phyloP scores from a whole-genome alignment of 2,888 invertebrate genomes.

The Bimastos eiseni region DNA sequence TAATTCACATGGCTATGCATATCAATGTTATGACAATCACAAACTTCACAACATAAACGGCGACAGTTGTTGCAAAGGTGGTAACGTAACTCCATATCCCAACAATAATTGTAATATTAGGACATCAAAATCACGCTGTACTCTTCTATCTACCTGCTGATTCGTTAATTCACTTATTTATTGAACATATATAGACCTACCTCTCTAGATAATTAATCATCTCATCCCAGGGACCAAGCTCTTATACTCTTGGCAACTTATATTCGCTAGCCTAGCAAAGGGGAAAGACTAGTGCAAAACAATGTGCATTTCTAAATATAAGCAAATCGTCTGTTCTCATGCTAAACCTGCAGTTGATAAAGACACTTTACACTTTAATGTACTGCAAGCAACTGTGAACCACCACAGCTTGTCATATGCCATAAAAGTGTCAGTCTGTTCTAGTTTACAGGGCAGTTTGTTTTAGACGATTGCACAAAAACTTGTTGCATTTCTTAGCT shows the following conservation, averaged over 20 bases:
- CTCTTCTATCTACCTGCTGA: background rate
- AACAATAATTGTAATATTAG: background rate
- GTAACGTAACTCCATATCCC: background rate
- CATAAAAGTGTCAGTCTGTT: background rate
- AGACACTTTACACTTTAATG: background rate
- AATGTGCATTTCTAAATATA: background rate
- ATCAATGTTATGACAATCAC: background rate
- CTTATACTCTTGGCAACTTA: background rate
- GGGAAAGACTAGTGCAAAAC: background rate
- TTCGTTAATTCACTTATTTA: background rate
- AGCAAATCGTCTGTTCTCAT: background rate
- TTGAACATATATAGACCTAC: too few relatives aligned
- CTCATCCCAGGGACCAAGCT: background rate
- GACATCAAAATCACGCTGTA: background rate
- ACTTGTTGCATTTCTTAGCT: background rate
- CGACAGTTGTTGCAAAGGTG: background rate
- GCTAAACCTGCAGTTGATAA: slow-evolving; percentile 13
- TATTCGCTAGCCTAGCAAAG: background rate
- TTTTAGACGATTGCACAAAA: background rate
- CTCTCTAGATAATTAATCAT: background rate
- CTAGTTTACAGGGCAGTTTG: background rate
- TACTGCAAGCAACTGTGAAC: too few relatives aligned
- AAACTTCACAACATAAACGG: background rate
- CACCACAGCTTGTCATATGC: too few relatives aligned
- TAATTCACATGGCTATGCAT: background rate